These are phyloP conservation scores for Macropus fuliginosus DNA, from an alignment of 2,797 vertebrate genomes.

Conservation along the genomic window DNA sequence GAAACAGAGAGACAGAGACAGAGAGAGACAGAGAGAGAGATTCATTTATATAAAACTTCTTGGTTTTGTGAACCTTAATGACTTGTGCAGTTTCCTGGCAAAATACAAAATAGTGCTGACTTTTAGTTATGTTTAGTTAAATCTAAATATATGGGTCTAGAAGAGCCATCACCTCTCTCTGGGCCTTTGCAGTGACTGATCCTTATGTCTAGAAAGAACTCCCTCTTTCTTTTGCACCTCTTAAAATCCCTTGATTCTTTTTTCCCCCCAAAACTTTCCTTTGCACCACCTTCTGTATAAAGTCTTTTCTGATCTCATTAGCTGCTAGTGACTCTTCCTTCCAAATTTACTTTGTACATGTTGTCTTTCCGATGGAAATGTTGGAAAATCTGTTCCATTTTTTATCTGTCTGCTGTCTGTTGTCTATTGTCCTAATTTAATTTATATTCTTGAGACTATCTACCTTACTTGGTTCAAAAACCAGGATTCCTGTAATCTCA, in stretches of 20 bases:
- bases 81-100: not conserved
- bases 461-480: not conserved
- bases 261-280: not conserved
- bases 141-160: not conserved
- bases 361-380: not conserved
- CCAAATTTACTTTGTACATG: not conserved
- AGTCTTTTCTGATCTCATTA: not conserved
- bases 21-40: not conserved
- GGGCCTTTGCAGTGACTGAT: not conserved
- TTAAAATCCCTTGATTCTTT: not conserved
- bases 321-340: not conserved
- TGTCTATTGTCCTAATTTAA: not conserved
- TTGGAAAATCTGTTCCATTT: not conserved
- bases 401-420: not conserved
- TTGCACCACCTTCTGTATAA: not conserved
- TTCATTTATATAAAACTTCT: not conserved
- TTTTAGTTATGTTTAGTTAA: not conserved
- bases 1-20: not conserved
- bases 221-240: not conserved
- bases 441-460: not conserved
- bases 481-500: not conserved
- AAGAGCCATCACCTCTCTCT: not conserved
- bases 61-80: not conserved
- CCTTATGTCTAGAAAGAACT: not conserved
- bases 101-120: not conserved